A percentile compares a stretch with the other conserved stretches of the same genome.
Evolutionary conservation across 2,888 invertebrate genomes (phyloP).

Genomic region (Sympetrum striolatum): DNA sequence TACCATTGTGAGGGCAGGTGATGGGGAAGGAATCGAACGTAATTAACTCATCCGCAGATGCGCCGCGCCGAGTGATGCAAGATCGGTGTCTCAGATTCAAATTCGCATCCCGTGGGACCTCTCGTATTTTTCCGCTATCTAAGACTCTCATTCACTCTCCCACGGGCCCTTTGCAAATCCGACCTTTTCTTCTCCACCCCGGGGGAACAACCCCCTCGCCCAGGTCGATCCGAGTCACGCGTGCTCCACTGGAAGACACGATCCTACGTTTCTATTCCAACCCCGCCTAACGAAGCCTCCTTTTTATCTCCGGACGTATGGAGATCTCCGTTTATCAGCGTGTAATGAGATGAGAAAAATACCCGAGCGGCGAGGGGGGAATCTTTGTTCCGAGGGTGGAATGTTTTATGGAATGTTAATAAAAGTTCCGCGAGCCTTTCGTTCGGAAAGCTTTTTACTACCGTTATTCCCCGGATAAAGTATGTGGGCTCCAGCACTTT

Average conservation of each 20-base stretch:
- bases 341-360: not conserved
- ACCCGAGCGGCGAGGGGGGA: not conserved
- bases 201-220: not conserved
- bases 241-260: constrained; percentile 1
- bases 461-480: no score
- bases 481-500: no score
- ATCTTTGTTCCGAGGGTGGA: not conserved
- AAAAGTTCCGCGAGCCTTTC: not conserved
- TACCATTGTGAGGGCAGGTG: not conserved
- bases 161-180: not conserved
- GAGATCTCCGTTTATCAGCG: constrained; percentile 1
- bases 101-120: not conserved
- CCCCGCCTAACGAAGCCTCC: not conserved
- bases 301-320: not conserved
- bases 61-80: not conserved
- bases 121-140: constrained; percentile 16
- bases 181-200: not conserved
- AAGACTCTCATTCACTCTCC: not conserved
- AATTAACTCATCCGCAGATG: not conserved
- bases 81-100: not conserved
- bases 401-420: not conserved
- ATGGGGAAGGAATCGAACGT: not conserved
- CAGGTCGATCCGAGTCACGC: constrained; percentile 10
- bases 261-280: constrained; percentile 6
- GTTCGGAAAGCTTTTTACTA: not conserved